Conservation (phyloP, 2,888 invertebrate species). For the Cryptocheilus praepositus region DNA sequence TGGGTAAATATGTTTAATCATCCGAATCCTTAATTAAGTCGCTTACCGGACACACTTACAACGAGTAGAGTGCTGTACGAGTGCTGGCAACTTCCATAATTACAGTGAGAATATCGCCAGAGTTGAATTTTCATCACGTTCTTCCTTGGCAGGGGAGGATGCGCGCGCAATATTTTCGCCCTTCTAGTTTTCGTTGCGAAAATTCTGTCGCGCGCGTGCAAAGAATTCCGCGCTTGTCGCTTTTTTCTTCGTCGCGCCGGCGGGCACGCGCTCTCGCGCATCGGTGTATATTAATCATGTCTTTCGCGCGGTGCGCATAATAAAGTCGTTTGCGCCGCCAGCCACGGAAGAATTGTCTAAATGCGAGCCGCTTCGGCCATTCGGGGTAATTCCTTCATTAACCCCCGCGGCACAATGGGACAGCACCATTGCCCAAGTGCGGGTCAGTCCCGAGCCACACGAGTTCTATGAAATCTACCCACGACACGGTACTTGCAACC, state of each 20-base stretch:
- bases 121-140: conserved; percentile 3
- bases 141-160: background rate
- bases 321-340: conserved; percentile 40
- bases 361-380: conserved; percentile 30
- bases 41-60: background rate
- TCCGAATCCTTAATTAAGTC: background rate
- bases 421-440: conserved; percentile 35
- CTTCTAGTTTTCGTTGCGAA: too few species aligned
- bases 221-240: too few species aligned
- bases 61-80: background rate
- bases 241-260: background rate
- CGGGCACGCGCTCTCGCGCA: background rate
- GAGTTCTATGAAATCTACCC: conserved; percentile 41
- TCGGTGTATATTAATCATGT: conserved; percentile 36
- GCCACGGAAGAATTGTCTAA: conserved; percentile 41
- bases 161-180: too few species aligned
- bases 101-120: background rate
- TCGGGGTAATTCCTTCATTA: conserved; percentile 59
- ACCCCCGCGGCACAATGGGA: conserved; percentile 42
- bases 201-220: too few species aligned
- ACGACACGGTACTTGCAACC: conserved; percentile 54
- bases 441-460: conserved; percentile 22
- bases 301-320: conserved; percentile 37
- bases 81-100: too few species aligned
- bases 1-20: conserved; percentile 33